Conservation (phyloP, 2,888 invertebrate species). For the Macrosiphum euphorbiae region DNA sequence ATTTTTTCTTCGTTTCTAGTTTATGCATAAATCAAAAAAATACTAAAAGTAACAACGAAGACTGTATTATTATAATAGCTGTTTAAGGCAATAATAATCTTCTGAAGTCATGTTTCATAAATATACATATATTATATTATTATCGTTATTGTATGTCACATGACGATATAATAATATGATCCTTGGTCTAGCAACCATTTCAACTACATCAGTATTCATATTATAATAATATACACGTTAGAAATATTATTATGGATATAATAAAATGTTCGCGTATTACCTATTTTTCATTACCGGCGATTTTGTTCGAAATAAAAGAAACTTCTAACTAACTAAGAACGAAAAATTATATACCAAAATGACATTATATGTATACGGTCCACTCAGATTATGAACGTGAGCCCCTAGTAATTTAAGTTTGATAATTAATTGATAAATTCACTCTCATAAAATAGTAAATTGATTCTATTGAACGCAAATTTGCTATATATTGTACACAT, state of each 20-base stretch:
- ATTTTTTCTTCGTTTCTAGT: background rate
- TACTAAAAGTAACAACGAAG: background rate
- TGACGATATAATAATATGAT: no score
- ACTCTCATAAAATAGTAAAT: background rate
- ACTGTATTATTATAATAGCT: background rate
- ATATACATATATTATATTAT: no score
- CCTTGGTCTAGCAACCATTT: no score
- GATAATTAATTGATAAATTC: background rate
- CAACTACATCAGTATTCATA: no score
- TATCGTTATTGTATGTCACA: no score
- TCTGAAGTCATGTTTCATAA: no score
- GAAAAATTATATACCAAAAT: background rate
- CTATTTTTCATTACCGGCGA: no score
- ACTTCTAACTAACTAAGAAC: background rate
- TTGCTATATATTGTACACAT: background rate
- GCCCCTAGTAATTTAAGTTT: background rate
- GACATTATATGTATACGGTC: background rate
- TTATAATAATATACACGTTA: no score
- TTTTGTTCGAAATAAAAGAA: background rate
- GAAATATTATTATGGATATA: no score
- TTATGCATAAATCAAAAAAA: background rate
- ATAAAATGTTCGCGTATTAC: no score
- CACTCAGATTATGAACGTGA: background rate
- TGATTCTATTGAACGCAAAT: background rate
- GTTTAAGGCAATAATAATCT: no score